Conservation (phyloP, 2,797 vertebrate species). For the Huso huso region DNA sequence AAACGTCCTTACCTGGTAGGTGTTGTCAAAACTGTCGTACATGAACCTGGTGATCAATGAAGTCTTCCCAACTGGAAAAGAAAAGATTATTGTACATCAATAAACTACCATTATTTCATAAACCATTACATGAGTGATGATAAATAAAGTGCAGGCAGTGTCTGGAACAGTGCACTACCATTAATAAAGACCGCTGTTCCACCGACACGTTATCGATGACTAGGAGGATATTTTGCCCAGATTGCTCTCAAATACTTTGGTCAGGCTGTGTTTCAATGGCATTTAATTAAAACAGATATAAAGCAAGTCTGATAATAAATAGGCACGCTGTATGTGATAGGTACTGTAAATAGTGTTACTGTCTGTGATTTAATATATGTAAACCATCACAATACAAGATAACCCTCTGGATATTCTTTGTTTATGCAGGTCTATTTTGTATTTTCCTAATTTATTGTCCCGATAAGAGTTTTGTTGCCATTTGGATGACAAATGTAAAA, state of each 20-base stretch:
- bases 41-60: conserved; percentile 96
- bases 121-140: background rate
- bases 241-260: no score
- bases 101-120: background rate
- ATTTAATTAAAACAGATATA: no score
- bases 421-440: no score
- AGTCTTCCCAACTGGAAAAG: conserved; percentile 83
- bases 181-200: background rate
- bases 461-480: no score
- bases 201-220: background rate
- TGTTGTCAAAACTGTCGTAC: conserved; percentile 98
- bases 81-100: conserved; percentile 2
- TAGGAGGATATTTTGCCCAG: background rate
- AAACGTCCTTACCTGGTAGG: conserved; percentile 78
- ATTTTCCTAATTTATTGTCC: no score
- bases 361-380: no score
- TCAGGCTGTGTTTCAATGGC: no score
- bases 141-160: conserved; percentile 24
- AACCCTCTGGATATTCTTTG: no score
- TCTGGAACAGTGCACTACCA: conserved; percentile 17
- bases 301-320: no score
- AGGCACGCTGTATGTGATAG: no score
- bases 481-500: background rate
- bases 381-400: no score
- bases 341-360: no score